Evolutionary conservation across 2,888 invertebrate species (phyloP), one percentile per base, ranked within the genome.

Genomic region (Acleris sparsana): DNA sequence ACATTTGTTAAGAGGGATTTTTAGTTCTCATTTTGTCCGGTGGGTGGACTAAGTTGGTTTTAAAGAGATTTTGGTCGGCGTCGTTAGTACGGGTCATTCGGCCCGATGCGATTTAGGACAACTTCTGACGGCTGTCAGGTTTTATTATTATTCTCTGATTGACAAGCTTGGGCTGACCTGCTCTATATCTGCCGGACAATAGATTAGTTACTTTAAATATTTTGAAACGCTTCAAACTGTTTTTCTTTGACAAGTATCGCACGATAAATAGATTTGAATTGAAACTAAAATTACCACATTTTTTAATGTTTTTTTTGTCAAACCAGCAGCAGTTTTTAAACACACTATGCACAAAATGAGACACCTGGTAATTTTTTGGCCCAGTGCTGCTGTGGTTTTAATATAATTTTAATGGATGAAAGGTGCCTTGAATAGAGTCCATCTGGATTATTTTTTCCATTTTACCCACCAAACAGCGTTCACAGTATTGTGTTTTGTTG

Each of bases 31-130:
- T 20, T 51, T n/a, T 56, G 5, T 20, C 60, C 60, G 55, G 16
- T 3, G 49, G 43, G 18, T 17, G 4, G 1, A 5, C 4, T 61
- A 65, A 52, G 60, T 61, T 65, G 65, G 65, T 65, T 49, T 18
- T 55, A 48, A 56, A 53, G 79, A 89, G 91, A 91, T 91, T 91
- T 92, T 87, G 92, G 91, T 92, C 82, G 76, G 79, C 76, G 83
- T 92, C 85, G 91, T 92, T 92, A 92, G 90, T 86, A 59, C 83
- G 92, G 92, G 92, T 92, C 92, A 91, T 79, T 87, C 86, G 84
- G 81, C 72, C 84, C 88, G 91, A 92, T 91, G 88, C 89, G 92
- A 92, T 92, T 92, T 91, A 82, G 88, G 87, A 85, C 88, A 88
- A 85, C 89, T 89, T 88, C 85, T 92, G 92, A 90, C 90, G 87